Evolutionary conservation across 2,113 vertebrate species (phyloP), one percentile per base, ranked within the genome.

Genomic region (Ranitomeya variabilis): DNA sequence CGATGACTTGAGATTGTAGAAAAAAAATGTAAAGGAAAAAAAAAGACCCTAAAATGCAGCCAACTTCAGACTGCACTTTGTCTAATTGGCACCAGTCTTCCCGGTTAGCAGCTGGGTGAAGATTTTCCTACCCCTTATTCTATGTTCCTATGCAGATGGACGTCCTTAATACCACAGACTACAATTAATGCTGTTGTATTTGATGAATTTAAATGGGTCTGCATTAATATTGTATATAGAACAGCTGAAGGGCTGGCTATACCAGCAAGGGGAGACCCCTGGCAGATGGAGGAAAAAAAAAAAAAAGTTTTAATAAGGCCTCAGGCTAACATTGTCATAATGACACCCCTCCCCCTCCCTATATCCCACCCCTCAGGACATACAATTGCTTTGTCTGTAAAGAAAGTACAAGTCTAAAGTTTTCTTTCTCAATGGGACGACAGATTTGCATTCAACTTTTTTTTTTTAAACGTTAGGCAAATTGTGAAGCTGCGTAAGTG

Each of bases 151-250:
- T 95, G 96, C 97, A 98, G 96, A 97, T 97, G 97, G 97, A 93
- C 91, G 94, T 93, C 92, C 93, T 94, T 95, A 95, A 94, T 94
- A 94, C 94, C 91, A 92, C 93, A 92, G 93, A 94, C 94, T 94
- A 95, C 94, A 96, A 95, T 94, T 95, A 95, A 94, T 92, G 92
- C 94, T 91, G 93, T 95, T 95, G 94, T 95, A 95, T 95, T 94
- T 92, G 95, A 91, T 93, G 94, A 93, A 93, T 92, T 90, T 93
- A 93, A 94, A 93, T 94, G 95, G 95, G 93, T 95, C 52, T 94
- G 95, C 96, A 98, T 99, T 97, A 97, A 99, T 98, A 98, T 97
- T 98, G 96, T 95, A 99, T 97, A 95, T 93, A 94, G 94, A 95
- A 95, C 98, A 99, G 97, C 97, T 98, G 97, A 98, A 93, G 95